Conservation (phyloP, 2,888 invertebrate genomes). For the Drosophila ochracea region DNA sequence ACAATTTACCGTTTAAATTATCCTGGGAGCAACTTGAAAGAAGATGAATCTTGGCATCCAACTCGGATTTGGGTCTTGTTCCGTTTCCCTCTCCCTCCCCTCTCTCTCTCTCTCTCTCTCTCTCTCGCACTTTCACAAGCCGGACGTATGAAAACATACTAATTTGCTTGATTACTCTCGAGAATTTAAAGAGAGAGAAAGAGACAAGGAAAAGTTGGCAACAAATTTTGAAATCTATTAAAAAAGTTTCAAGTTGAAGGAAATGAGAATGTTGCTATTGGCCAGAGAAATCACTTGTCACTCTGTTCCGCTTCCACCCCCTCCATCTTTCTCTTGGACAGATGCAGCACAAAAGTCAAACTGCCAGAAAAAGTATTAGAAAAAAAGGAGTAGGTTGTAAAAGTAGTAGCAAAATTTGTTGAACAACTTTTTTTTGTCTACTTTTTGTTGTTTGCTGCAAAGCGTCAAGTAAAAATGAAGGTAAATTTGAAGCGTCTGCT, state of each 20-base stretch:
- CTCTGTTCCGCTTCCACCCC: not conserved
- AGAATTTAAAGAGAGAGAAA: constrained; percentile 47
- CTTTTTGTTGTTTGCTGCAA: constrained; percentile 15
- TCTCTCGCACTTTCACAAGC: not conserved
- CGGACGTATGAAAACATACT: constrained; percentile 58
- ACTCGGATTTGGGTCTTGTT: constrained; percentile 43
- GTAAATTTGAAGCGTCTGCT: constrained; percentile 52
- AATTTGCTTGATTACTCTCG: constrained; percentile 80
- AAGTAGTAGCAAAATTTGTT: constrained; percentile 44
- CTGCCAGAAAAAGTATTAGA: constrained; percentile 21
- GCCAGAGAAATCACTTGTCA: constrained; percentile 50
- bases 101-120: not conserved
- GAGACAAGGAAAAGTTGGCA: not conserved
- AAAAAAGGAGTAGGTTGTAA: constrained; percentile 9
- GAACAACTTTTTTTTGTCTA: constrained; percentile 37
- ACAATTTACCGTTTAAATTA: constrained; percentile 77
- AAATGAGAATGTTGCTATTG: constrained; percentile 54
- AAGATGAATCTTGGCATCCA: constrained; percentile 20
- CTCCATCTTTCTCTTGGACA: not conserved
- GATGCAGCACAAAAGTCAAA: constrained; percentile 15
- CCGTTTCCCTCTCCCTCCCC: not conserved
- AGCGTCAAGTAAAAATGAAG: constrained; percentile 34
- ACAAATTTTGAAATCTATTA: constrained; percentile 75
- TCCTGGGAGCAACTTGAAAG: constrained; percentile 62
- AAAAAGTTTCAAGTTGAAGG: constrained; percentile 70